These are phyloP conservation scores for Caenorhabditis sp. DNA, from an alignment of 2,888 invertebrate genomes.

Conservation along the genomic window DNA sequence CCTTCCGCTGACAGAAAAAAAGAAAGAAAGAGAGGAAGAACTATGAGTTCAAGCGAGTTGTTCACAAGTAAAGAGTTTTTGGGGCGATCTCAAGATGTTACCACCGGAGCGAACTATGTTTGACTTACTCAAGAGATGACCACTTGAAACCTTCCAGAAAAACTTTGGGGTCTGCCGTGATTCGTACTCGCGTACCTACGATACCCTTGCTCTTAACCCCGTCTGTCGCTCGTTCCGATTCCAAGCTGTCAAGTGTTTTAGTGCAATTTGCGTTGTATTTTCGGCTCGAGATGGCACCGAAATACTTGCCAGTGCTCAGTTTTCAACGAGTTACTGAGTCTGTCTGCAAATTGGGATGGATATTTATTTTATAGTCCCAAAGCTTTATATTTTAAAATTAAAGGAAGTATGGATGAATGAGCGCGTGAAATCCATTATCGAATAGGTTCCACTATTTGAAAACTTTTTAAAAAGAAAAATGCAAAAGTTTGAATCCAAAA, in stretches of 20 bases:
- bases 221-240: slow-evolving; percentile 43
- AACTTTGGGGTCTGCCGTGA: slow-evolving; percentile 16
- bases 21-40: slow-evolving; percentile 17
- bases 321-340: slow-evolving; percentile 4
- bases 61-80: slow-evolving; percentile 51
- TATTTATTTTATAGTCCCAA: no score
- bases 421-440: no score
- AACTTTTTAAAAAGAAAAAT: no score
- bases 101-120: slow-evolving; percentile 54
- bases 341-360: no score
- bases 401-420: no score
- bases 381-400: no score
- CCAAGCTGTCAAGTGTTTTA: slow-evolving; percentile 54
- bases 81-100: slow-evolving; percentile 45
- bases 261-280: slow-evolving; percentile 42
- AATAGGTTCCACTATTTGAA: no score
- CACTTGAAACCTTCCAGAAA: slow-evolving; percentile 57
- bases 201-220: slow-evolving; percentile 20
- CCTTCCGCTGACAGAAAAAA: background rate
- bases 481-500: no score
- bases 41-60: slow-evolving; percentile 48
- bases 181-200: slow-evolving; percentile 28
- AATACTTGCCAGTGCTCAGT: slow-evolving; percentile 23
- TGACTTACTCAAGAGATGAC: slow-evolving; percentile 61
- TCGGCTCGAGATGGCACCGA: slow-evolving; percentile 28